A percentile compares a stretch with the other conserved stretches of the same genome.
Evolutionary conservation across 2,888 invertebrate genomes (phyloP).

Genomic region (Gnatocerus cornutus): DNA sequence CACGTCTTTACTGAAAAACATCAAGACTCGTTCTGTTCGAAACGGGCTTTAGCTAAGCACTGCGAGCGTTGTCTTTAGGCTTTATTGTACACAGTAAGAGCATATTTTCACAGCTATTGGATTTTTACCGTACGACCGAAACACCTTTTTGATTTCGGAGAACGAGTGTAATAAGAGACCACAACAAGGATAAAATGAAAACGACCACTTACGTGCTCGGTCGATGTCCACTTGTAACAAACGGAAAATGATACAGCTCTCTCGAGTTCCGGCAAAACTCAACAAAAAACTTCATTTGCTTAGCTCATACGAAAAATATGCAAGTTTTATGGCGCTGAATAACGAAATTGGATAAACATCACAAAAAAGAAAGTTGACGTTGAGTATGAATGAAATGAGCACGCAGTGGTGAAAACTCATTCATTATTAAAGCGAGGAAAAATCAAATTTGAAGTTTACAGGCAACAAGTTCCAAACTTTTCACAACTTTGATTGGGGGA

Average conservation of each 20-base stretch:
- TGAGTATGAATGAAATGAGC: constrained; percentile 11
- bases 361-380: constrained; percentile 1
- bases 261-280: neutral
- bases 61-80: constrained; percentile 34
- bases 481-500: constrained; percentile 19
- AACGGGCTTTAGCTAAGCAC: constrained; percentile 23
- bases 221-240: constrained; percentile 18
- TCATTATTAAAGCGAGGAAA: constrained; percentile 30
- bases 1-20: constrained; percentile 35
- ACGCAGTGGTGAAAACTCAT: constrained; percentile 25
- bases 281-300: neutral
- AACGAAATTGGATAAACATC: constrained; percentile 1
- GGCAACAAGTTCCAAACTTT: constrained; percentile 27
- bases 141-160: constrained; percentile 28
- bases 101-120: constrained; percentile 35
- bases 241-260: constrained; percentile 1
- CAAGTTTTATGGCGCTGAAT: constrained; percentile 5
- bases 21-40: constrained; percentile 2
- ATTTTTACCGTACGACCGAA: constrained; percentile 16
- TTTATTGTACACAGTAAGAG: constrained; percentile 11
- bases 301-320: neutral
- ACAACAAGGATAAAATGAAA: constrained; percentile 33
- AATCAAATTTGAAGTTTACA: constrained; percentile 33
- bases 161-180: constrained; percentile 19
- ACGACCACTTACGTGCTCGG: constrained; percentile 28